Conservation (phyloP, 2,113 vertebrate species). For the Tor tambroides region DNA sequence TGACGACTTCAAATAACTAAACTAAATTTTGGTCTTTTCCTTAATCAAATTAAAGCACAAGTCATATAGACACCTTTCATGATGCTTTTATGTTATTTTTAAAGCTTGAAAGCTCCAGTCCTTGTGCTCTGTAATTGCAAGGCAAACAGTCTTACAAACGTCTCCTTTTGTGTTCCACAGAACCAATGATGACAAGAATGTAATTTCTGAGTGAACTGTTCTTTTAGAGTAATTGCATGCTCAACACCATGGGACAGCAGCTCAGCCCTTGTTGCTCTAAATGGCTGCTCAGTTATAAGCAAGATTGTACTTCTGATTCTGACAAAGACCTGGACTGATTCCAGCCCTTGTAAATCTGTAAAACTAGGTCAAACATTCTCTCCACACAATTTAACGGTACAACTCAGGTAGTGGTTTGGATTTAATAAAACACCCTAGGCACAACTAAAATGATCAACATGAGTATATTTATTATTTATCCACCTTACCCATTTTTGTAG, state of each 20-base stretch:
- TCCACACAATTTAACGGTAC: neutral
- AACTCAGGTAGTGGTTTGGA: slow-evolving; percentile 9
- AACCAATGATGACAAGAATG: neutral
- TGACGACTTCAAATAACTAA: neutral
- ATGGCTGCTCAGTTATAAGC: neutral
- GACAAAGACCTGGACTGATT: slow-evolving; percentile 26
- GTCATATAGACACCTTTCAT: neutral
- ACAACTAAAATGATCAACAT: neutral
- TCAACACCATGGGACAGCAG: neutral
- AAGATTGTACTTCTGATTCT: slow-evolving; percentile 6
- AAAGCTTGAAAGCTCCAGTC: neutral
- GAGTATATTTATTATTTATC: slow-evolving; percentile 19
- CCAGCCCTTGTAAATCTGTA: slow-evolving; percentile 7
- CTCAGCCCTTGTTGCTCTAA: neutral
- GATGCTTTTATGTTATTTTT: neutral
- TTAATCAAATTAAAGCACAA: neutral
- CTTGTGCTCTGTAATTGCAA: neutral
- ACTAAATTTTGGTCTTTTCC: neutral
- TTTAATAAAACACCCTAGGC: neutral
- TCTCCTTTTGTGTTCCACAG: neutral
- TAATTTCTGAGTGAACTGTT: neutral
- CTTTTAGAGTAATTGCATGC: neutral
- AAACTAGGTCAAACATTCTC: slow-evolving; percentile 29
- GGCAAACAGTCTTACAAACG: neutral
- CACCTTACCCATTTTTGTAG: slow-evolving; percentile 9